Conservation (phyloP, 2,797 vertebrate genomes). For the Lophotriccus pileatus region DNA sequence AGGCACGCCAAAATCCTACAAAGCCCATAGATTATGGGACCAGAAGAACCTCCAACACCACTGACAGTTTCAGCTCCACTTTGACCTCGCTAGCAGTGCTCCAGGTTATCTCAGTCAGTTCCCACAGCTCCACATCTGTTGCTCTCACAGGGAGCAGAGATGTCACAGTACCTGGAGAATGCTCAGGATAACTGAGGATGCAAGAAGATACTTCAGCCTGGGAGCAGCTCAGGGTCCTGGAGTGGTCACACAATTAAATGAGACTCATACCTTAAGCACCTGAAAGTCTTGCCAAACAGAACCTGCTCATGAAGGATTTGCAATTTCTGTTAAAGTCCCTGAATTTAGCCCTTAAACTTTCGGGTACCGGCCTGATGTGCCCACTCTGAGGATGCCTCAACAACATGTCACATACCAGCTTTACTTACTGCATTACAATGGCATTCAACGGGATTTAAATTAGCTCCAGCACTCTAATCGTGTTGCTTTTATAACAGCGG, state of each 20-base stretch:
- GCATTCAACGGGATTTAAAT: constrained; percentile 31
- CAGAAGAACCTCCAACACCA: neutral
- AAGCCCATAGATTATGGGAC: neutral
- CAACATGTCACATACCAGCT: neutral
- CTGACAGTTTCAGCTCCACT: neutral
- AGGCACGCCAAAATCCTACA: neutral
- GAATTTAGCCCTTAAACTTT: neutral
- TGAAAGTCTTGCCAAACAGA: neutral
- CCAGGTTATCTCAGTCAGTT: neutral
- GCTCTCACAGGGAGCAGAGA: neutral
- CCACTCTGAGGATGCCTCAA: neutral
- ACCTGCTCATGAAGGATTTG: neutral
- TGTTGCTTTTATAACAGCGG: constrained; percentile 20
- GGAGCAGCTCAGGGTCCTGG: neutral
- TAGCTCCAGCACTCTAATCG: constrained; percentile 11
- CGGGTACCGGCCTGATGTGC: neutral
- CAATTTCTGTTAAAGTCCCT: neutral
- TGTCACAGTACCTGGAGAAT: neutral
- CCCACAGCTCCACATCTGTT: neutral
- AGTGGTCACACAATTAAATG: neutral
- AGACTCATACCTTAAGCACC: neutral
- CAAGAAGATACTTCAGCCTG: neutral
- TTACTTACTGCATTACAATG: constrained; percentile 13
- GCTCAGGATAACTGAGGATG: neutral
- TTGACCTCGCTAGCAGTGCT: neutral